These are phyloP conservation scores for Phoronis australis DNA, from an alignment of 2,888 invertebrate species.

Conservation along the genomic window DNA sequence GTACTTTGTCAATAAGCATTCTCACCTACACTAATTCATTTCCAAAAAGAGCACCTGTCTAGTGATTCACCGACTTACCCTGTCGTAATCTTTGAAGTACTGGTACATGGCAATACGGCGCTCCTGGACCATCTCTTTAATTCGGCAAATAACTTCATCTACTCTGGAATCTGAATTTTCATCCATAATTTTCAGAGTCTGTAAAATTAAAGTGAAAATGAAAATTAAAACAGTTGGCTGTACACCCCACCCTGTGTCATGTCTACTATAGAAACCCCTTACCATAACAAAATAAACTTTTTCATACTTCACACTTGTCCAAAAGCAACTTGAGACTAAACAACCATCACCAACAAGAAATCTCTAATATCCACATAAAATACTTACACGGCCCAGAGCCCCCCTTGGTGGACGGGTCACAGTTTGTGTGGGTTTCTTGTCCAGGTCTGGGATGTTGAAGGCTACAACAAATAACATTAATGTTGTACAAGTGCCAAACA, in stretches of 20 bases:
- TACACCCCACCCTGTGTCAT: no score
- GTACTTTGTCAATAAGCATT: no score
- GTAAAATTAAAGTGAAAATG: constrained; percentile 1
- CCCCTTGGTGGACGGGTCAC: constrained; percentile 43
- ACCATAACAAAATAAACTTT: no score
- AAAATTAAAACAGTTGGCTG: not conserved
- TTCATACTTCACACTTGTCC: no score
- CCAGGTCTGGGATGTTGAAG: constrained; percentile 49
- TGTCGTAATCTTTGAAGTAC: constrained; percentile 53
- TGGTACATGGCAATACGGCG: constrained; percentile 48
- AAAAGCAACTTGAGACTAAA: no score
- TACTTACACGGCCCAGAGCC: constrained; percentile 46
- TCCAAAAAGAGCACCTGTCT: no score
- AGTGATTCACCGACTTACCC: constrained; percentile 31
- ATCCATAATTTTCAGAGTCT: constrained; percentile 40
- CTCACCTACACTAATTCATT: no score
- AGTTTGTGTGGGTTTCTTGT: constrained; percentile 48
- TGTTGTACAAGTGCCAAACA: no score
- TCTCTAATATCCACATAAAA: no score
- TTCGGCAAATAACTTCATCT: constrained; percentile 27
- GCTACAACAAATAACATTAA: constrained; percentile 27
- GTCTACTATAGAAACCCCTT: no score
- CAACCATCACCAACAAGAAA: no score
- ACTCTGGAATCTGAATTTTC: constrained; percentile 37
- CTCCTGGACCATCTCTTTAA: constrained; percentile 41